A percentile compares a stretch with the other conserved stretches of the same genome.
Conservation (phyloP, 2,113 vertebrate species). For the Entomyzon cyanotis region DNA sequence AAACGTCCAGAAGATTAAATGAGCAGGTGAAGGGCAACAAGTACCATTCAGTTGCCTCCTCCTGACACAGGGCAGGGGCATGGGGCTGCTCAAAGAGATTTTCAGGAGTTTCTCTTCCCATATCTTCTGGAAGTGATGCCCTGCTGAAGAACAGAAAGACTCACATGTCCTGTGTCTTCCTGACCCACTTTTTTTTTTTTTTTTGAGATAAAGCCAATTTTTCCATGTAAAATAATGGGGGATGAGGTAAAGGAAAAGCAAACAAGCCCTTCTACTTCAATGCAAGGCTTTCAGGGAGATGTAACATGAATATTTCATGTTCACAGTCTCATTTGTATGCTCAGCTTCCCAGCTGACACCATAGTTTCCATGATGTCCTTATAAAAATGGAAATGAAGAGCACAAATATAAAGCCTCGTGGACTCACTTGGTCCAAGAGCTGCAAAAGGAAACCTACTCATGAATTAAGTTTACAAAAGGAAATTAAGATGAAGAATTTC, state of each 20-base stretch:
- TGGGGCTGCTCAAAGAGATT: neutral
- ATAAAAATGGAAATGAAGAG: neutral
- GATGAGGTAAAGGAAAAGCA: neutral
- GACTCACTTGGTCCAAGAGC: neutral
- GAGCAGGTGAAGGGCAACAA: neutral
- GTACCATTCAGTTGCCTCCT: neutral
- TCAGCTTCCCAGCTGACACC: neutral
- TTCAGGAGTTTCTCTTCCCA: neutral
- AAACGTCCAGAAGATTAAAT: neutral
- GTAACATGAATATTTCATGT: conserved; percentile 18
- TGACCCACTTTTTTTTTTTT: neutral
- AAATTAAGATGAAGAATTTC: neutral
- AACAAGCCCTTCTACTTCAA: neutral
- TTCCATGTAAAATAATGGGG: neutral
- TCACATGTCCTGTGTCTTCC: neutral
- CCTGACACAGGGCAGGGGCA: neutral
- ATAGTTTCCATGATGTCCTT: neutral
- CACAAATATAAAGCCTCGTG: neutral
- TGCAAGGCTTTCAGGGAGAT: neutral
- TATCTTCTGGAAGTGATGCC: rapidly evolving
- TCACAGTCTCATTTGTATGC: neutral
- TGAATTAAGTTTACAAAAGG: neutral
- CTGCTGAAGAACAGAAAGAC: neutral
- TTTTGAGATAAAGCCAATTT: neutral
- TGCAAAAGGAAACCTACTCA: neutral